Base-by-base conservation (phyloP, 1,140 invertebrate genomes). In the Archivesica marissinica region DNA sequence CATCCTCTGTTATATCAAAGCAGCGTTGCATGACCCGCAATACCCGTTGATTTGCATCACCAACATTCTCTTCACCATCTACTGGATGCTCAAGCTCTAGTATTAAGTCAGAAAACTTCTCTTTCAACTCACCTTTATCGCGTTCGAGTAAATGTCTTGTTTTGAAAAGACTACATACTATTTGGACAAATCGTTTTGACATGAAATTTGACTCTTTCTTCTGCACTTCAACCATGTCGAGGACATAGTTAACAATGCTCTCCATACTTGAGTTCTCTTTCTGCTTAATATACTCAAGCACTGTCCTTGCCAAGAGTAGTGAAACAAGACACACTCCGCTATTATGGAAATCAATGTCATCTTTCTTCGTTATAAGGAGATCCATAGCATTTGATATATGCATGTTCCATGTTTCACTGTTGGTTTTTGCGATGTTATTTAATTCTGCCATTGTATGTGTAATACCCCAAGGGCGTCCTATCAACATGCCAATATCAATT, bases 111-210 rank as follows among this genome's bases (percentile, higher is more conserved):
- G 78, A 80, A 38, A 80, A 80, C 38, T 70, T 68, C 1, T 1
- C 4, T 70, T 68, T 80, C n/a, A 13, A 52, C 17, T 41, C 78
- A 47, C 33, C 44, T 52, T 47, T 80, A 15, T 56, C 44, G 20
- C 30, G 52, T 17, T 68, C 78, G 20, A 66, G 20, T 13, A 52
- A n/a, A 52, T 50, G 30, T 33, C 78, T 41, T 50, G 47, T 80
- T 70, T 80, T 80, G 44, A 80, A 80, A 11, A 80, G 25, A 33
- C 35, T 64, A 38, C 78, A 66, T 2, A 80, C 78, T 2, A 68
- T 56, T 39, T 70, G 41, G 2, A 68, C 41, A 38, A 80, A 80
- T 2, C 38, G 38, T 54, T 52, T 70, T 17, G 78, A 80, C 30
- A 39, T 35, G n/a, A 25, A 13, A 38, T 80, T 80, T 2, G 7